Percentiles rank a stretch among this genome's conserved stretches.
phyloP scores from a whole-genome alignment of 1,140 invertebrate species.

The Varroa destructor region DNA sequence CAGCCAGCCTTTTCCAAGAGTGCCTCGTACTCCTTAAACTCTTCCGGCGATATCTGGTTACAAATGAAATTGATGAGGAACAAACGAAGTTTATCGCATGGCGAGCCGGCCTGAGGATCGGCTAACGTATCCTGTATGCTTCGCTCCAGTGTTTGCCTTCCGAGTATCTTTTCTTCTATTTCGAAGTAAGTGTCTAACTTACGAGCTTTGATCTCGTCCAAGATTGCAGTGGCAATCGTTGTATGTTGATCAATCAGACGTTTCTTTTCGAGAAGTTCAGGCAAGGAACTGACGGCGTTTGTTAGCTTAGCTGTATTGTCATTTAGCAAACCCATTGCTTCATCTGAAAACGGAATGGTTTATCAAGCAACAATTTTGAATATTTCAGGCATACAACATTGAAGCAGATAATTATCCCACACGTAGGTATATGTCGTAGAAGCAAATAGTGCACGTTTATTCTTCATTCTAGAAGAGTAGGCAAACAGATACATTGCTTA shows the following conservation, averaged over 20 bases:
- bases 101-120: constrained; percentile 69
- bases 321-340: constrained; percentile 56
- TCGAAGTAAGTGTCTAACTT: constrained; percentile 93
- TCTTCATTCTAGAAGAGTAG: too few relatives aligned
- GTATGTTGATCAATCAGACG: constrained; percentile 96
- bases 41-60: constrained; percentile 66
- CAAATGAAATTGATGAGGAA: constrained; percentile 86
- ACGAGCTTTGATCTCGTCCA: constrained; percentile 74
- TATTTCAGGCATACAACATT: constrained; percentile 32
- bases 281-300: constrained; percentile 75
- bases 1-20: constrained; percentile 66
- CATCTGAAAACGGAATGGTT: constrained; percentile 37
- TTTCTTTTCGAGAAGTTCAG: constrained; percentile 92
- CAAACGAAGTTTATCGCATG: constrained; percentile 83
- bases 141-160: constrained; percentile 45
- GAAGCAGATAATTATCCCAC: constrained; percentile 12
- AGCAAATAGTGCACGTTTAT: too few relatives aligned
- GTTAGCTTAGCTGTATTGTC: constrained; percentile 89
- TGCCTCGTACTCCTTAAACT: constrained; percentile 64
- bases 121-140: constrained; percentile 62
- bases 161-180: constrained; percentile 92
- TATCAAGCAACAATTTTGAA: constrained; percentile 43
- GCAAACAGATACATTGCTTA: too few relatives aligned
- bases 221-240: constrained; percentile 81
- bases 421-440: too few relatives aligned